Evolutionary conservation across 2,113 vertebrate genomes (phyloP), one percentile per base, ranked within the genome.

Genomic region (Acinonyx jubatus): DNA sequence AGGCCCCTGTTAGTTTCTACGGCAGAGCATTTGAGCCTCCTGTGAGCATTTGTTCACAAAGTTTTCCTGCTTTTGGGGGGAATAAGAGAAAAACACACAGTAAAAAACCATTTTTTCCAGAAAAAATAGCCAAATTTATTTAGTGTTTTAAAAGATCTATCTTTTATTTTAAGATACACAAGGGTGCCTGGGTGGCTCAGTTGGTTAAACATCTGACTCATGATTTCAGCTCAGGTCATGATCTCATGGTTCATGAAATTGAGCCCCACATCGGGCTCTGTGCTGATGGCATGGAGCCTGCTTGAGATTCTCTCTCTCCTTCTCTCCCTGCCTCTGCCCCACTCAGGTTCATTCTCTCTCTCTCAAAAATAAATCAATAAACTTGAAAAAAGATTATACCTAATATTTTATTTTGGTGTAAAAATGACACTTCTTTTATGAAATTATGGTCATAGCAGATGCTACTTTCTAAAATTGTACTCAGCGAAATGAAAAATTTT

Each of bases 391-490:
- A 96, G 27, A 15, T 41, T 90, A 78, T 50, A 50, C n/a, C 45
- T 74, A 82, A 52, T 84, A 55, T 74, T 33, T 23, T 65, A 68
- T 92, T 71, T 61, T 55, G 63, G 16, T 38, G 0, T 68, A 66
- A 98, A 87, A 96, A 68, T 29, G 19, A 50, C 33, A 94, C 69
- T 89, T 90, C 38, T 87, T 80, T 76, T 66, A 78, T 78, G 41
- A 94, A 97, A 97, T 81, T 92, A 91, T 73, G 86, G n/a, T 66
- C 61, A 89, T 14, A 63, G 15, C 48, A 96, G 68, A 82, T 86
- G 31, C 31, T 86, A 92, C 69, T 94, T 95, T 95, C 18, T 68
- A 92, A 96, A 96, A 90, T 55, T 92, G 27, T 89, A 33, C 69
- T 87, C 11, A 38, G 74, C 74, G 87, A 96, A 86, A 69, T 63